phyloP scores from a whole-genome alignment of 64 coral and sea anemone species.

The Porites lutea region DNA sequence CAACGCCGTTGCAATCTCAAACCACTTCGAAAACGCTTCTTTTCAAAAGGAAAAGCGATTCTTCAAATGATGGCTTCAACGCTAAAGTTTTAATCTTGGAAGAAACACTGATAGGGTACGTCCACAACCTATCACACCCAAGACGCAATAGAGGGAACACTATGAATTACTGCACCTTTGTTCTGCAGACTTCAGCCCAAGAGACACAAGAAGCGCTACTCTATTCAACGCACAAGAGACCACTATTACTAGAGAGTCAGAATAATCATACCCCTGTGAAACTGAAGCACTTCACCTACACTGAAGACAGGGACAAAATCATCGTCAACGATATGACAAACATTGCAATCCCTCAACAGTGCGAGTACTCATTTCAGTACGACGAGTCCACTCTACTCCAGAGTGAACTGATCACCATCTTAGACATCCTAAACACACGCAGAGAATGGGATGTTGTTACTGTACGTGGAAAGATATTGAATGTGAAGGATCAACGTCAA shows the following conservation, averaged over 20 bases:
- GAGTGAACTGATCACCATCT: conserved; percentile 15
- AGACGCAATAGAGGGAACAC: conserved; percentile 72
- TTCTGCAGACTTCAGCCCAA: conserved; percentile 63
- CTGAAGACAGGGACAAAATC: conserved; percentile 53
- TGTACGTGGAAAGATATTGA: conserved; percentile 36
- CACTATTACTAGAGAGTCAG: conserved; percentile 36
- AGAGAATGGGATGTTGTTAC: conserved; percentile 64
- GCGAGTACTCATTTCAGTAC: conserved; percentile 78
- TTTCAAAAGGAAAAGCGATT: conserved; percentile 33
- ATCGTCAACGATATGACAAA: conserved; percentile 69
- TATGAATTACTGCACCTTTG: conserved; percentile 68
- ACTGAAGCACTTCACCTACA: conserved; percentile 66
- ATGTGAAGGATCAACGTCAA: conserved; percentile 33
- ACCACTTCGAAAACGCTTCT: conserved; percentile 40
- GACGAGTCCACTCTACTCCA: conserved; percentile 16
- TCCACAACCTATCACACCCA: conserved; percentile 66
- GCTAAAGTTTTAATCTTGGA: conserved; percentile 3
- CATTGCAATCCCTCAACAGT: conserved; percentile 67
- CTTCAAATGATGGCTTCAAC: conserved; percentile 25
- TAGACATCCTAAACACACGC: conserved; percentile 50
- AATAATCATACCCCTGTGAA: conserved; percentile 59
- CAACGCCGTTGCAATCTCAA: conserved; percentile 29
- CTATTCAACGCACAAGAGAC: conserved; percentile 71
- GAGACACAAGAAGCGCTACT: conserved; percentile 69
- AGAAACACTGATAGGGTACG: conserved; percentile 61